Base-by-base conservation (phyloP, 2,888 invertebrate species). In the Drosophila kambysellisi region DNA sequence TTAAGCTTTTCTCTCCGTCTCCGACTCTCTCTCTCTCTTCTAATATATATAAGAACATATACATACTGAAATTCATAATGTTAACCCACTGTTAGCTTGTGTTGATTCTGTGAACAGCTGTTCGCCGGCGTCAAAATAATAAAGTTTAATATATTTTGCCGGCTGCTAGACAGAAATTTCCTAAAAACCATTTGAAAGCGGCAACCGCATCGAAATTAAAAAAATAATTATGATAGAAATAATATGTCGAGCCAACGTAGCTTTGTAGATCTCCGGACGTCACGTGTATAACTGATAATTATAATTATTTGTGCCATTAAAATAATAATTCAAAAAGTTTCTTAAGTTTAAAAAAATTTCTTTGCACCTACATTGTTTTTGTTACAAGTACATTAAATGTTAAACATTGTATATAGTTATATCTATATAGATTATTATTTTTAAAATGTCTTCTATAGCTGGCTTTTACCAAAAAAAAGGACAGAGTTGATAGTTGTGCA, bases 351-450 rank as follows among this genome's bases (percentile, higher is more conserved):
- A 50, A 17, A 15, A 7, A n/a, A 12, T 4, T 17, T 4, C 29
- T 0, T 17, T 50, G 17, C 48, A 25, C 46, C 25, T 46, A 46
- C 15, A 17, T 25, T 1, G 9, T 2, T 3, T 29, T 29, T 29
- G 5, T 15, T 9, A 17, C 17, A 9, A 29, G 17, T 29, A 50
- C 17, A 1, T 29, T 50, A 17, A 8, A 25, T 25, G 15, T 46
- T 46, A 7, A 43, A 29, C 4, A 50, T n/a, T n/a, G n/a, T 8
- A 8, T 48, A 37, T 25, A 25, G 25, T 25, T 25, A 25, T 25
- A 25, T 25, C 25, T 25, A 25, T 25, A 25, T n/a, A 33, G 43
- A 62, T 17, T 32, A 35, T 32, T 66, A 46, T 65, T 20, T 62
- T 8, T 4, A 6, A 6, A 43, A 35, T 4, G 20, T 9, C 6